Evolutionary conservation across 2,797 vertebrate genomes (phyloP).

Genomic region (Fundulus diaphanus): DNA sequence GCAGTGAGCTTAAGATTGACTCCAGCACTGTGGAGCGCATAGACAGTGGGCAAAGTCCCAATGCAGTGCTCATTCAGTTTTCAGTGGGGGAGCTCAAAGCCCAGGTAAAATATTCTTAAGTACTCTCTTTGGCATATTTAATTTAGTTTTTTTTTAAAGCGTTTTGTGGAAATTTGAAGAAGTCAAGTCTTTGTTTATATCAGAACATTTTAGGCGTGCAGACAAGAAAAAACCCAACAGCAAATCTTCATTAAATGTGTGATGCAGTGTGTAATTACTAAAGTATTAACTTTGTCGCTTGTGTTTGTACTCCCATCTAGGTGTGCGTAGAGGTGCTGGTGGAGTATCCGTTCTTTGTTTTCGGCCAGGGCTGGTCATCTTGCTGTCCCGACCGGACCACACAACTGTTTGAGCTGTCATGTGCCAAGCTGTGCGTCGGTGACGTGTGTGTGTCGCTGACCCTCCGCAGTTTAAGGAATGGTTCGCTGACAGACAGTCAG

Average conservation of each 20-base stretch:
- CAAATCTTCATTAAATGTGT: background rate
- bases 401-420: conserved; percentile 97
- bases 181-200: background rate
- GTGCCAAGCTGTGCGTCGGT: conserved; percentile 96
- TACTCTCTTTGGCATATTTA: background rate
- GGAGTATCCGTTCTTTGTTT: conserved; percentile 99
- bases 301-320: conserved; percentile 72
- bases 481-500: conserved; percentile 84
- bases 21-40: conserved; percentile 98
- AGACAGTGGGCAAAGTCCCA: conserved; percentile 90
- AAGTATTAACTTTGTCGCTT: conserved; percentile 24
- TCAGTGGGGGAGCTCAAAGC: conserved; percentile 97
- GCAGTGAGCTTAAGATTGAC: conserved; percentile 97
- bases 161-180: background rate
- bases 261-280: conserved; percentile 3
- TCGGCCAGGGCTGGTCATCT: conserved; percentile 99
- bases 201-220: background rate
- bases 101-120: conserved; percentile 83
- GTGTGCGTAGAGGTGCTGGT: conserved; percentile 98
- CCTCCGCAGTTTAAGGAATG: conserved; percentile 92
- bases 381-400: conserved; percentile 98
- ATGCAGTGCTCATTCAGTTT: conserved; percentile 95
- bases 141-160: background rate
- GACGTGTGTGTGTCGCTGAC: conserved; percentile 99
- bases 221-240: background rate